phyloP scores from a whole-genome alignment of 2,113 vertebrate genomes.

The Amia ocellicauda region DNA sequence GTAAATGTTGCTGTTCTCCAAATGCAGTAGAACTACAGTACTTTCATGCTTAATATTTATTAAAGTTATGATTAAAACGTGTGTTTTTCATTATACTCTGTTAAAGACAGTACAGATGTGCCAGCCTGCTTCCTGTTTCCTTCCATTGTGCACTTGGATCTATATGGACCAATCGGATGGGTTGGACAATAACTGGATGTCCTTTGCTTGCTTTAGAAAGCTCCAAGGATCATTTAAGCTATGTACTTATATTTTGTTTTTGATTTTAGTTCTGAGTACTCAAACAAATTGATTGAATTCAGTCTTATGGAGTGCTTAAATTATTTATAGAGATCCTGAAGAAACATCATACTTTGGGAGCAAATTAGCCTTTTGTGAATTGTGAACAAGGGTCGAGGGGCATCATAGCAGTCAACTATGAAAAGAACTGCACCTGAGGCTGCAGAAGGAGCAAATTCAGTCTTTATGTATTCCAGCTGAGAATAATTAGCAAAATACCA shows the following conservation, averaged over 20 bases:
- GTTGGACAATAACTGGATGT: conserved; percentile 78
- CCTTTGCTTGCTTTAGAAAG: conserved; percentile 72
- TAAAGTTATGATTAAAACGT: conserved; percentile 4
- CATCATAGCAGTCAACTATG: too few species aligned
- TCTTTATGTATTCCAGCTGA: too few species aligned
- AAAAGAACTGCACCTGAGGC: too few species aligned
- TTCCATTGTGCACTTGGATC: conserved; percentile 75
- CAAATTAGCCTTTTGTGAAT: too few species aligned
- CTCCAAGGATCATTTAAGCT: conserved; percentile 69
- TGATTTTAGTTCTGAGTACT: background rate
- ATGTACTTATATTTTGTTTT: conserved; percentile 3
- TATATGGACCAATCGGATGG: conserved; percentile 78
- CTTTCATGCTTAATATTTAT: background rate
- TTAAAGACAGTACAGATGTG: conserved; percentile 79
- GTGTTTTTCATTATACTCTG: conserved; percentile 67
- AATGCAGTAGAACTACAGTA: background rate
- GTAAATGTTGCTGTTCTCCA: too few species aligned
- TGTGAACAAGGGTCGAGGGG: too few species aligned
- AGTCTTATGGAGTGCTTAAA: background rate
- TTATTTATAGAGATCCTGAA: background rate
- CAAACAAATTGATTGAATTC: background rate
- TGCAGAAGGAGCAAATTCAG: too few species aligned
- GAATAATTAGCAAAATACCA: too few species aligned
- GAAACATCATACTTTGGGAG: background rate
- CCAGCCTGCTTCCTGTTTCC: conserved; percentile 80